A percentile compares a stretch with the other conserved stretches of the same genome.
Conservation (phyloP, 2,113 vertebrate genomes). For the Cettia cetti region DNA sequence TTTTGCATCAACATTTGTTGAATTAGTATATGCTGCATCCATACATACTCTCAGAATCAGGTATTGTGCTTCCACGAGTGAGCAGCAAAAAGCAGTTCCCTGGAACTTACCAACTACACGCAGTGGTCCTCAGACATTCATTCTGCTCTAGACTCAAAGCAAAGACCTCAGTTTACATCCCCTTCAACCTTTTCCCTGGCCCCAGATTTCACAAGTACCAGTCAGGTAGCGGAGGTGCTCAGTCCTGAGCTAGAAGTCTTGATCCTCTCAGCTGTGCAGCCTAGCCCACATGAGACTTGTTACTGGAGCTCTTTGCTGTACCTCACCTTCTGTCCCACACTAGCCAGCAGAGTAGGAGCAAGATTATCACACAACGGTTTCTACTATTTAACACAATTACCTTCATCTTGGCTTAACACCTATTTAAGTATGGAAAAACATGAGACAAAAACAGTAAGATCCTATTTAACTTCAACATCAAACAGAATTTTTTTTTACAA, state of each 20-base stretch:
- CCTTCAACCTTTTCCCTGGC: neutral
- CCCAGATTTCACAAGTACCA: neutral
- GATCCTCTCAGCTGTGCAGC: neutral
- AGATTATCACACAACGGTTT: neutral
- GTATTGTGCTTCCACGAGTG: neutral
- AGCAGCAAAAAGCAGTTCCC: neutral
- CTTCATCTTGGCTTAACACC: neutral
- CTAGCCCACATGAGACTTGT: neutral
- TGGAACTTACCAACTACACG: neutral
- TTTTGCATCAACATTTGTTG: neutral
- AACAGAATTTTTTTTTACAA: neutral
- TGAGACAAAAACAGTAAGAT: neutral
- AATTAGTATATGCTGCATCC: neutral
- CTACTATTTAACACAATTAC: neutral
- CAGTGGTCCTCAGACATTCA: neutral
- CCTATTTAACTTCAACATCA: neutral
- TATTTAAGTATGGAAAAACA: neutral
- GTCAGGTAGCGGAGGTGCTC: neutral
- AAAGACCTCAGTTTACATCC: neutral
- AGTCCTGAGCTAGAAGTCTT: neutral
- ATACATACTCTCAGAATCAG: neutral
- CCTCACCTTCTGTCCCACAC: neutral
- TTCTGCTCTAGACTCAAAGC: neutral
- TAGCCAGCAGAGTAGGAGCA: accelerated
- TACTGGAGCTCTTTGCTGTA: neutral